phyloP scores from a whole-genome alignment of 1,140 invertebrate species.

The Anadara kagoshimensis region DNA sequence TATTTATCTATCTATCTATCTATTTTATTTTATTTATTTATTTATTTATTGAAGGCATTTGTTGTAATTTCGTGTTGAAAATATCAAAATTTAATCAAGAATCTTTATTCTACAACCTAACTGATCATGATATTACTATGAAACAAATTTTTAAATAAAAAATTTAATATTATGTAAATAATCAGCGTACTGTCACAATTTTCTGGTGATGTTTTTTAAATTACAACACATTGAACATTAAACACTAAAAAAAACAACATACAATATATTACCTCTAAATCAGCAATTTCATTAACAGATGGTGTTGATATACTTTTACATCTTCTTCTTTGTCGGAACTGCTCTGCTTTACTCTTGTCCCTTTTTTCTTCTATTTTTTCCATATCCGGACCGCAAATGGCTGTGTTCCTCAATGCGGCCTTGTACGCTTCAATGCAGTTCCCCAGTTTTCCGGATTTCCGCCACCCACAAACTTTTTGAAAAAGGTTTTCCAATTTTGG shows the following conservation, averaged over 20 bases:
- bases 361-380: slow-evolving; percentile 48
- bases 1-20: no score
- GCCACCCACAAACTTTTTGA: no score
- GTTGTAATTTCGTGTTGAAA: no score
- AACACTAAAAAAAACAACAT: not conserved
- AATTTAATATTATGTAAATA: not conserved
- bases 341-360: slow-evolving; percentile 45
- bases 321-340: slow-evolving; percentile 46
- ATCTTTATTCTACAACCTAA: no score
- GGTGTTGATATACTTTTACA: slow-evolving; percentile 50
- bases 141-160: not conserved
- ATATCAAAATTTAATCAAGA: no score
- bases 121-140: no score
- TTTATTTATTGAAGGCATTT: no score
- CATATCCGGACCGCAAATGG: slow-evolving; percentile 38
- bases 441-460: slow-evolving; percentile 39
- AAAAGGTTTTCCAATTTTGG: no score
- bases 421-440: slow-evolving; percentile 55
- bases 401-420: slow-evolving; percentile 44
- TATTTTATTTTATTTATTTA: no score
- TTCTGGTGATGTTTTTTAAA: not conserved
- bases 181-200: not conserved
- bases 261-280: slow-evolving; percentile 43
- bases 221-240: not conserved
- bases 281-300: slow-evolving; percentile 43